Evolutionary conservation across 2,888 invertebrate genomes (phyloP), one percentile per base, ranked within the genome.

Genomic region (Nomada goodeniana): DNA sequence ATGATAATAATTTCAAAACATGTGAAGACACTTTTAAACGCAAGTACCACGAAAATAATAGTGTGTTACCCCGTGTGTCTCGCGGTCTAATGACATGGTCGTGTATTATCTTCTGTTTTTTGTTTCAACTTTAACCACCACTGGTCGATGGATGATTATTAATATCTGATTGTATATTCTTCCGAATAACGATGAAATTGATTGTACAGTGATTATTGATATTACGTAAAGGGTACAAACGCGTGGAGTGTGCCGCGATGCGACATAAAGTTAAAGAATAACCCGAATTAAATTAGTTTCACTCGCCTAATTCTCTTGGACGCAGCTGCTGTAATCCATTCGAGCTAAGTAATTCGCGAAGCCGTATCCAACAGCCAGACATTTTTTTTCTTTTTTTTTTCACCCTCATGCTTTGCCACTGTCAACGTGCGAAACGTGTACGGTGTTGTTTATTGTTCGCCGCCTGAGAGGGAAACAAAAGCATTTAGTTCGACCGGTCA

Each of bases 241-340:
- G 20, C 1, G 53, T 7, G 20, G 10, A 42, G 26, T 42, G 55
- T 63, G 36, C 9, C 63, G 55, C 29, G 57, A 42, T 50, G 76
- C 69, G 57, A 36, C 64, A 10, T 52, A 26, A 69, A 64, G 79
- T 79, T 80, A 80, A 47, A 15, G 47, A 78, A 71, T 65, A 80
- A 80, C 60, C 36, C 65, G 65, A 80, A 80, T 80, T 53, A 65
- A 80, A 78, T 78, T 70, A 80, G 57, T 67, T 60, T 53, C 9
- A 3, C 13, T 50, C 2, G 47, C 60, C 53, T 71, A 65, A 80
- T 53, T 78, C 59, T 64, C 69, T 36, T 59, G 47, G 26, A 23
- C 53, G 18, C 20, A 26, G 42, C 59, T 70, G 63, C n/a, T 11
- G 70, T 65, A 65, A 80, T 80, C 60, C 70, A 47, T 78, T 71